These are phyloP conservation scores for Drosophila kambysellisi DNA, from an alignment of 2,888 invertebrate species.

Conservation along the genomic window DNA sequence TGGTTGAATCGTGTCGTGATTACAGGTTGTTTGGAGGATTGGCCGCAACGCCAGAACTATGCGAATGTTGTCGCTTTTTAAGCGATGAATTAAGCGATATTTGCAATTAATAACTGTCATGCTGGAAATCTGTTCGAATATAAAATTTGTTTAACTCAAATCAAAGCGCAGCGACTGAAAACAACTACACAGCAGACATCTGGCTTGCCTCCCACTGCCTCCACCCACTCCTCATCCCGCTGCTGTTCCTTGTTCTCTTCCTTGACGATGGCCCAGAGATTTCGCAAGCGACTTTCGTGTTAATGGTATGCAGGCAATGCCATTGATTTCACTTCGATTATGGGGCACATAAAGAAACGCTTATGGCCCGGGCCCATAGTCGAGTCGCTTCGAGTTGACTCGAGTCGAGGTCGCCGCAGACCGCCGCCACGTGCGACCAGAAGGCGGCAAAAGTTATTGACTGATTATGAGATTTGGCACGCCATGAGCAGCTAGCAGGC, in stretches of 20 bases:
- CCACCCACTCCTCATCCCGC: background rate
- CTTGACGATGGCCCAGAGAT: slow-evolving; percentile 68
- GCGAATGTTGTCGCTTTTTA: slow-evolving; percentile 81
- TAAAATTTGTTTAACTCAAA: slow-evolving; percentile 80
- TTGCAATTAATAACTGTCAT: slow-evolving; percentile 84
- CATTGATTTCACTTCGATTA: slow-evolving; percentile 82
- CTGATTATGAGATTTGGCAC: slow-evolving; percentile 82
- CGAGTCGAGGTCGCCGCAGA: slow-evolving; percentile 64
- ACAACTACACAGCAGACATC: slow-evolving; percentile 16
- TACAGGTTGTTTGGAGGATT: slow-evolving; percentile 75
- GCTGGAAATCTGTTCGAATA: slow-evolving; percentile 80
- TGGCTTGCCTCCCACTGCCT: slow-evolving; percentile 10
- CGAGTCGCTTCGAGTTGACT: slow-evolving; percentile 39
- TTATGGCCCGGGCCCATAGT: slow-evolving; percentile 45
- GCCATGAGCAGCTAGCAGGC: slow-evolving; percentile 56
- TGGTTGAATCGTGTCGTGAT: slow-evolving; percentile 74
- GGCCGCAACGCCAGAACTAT: slow-evolving; percentile 61
- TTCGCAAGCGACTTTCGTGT: slow-evolving; percentile 78
- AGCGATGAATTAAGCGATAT: slow-evolving; percentile 84
- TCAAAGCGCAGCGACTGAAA: slow-evolving; percentile 55
- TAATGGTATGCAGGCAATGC: slow-evolving; percentile 80
- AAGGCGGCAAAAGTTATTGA: slow-evolving; percentile 81
- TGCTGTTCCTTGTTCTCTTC: slow-evolving; percentile 43
- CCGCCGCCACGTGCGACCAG: slow-evolving; percentile 72
- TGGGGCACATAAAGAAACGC: slow-evolving; percentile 76